Conservation (phyloP, 2,797 vertebrate genomes). For the Acanthurus leucopareius region DNA sequence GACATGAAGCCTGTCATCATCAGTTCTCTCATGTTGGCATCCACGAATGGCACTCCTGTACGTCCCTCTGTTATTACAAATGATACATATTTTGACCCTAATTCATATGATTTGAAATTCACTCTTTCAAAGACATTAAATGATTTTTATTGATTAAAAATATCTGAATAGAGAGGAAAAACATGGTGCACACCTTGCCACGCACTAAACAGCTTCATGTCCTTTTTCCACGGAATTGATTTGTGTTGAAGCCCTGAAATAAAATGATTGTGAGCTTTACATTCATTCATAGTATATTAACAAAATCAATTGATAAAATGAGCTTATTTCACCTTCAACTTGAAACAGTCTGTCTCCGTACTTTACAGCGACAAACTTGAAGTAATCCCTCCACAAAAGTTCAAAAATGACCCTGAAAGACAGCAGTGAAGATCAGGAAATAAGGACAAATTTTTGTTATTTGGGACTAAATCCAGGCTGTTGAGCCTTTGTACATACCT, state of each 20-base stretch:
- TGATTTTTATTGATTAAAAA: background rate
- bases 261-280: background rate
- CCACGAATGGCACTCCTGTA: slow-evolving; percentile 90
- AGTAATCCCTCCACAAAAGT: slow-evolving; percentile 90
- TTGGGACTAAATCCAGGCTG: background rate
- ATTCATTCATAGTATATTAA: background rate
- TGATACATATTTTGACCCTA: background rate
- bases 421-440: background rate
- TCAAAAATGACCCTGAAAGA: slow-evolving; percentile 89
- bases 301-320: background rate
- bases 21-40: slow-evolving; percentile 91
- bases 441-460: background rate
- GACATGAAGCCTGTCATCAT: slow-evolving; percentile 89
- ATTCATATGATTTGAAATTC: background rate
- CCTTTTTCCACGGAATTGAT: slow-evolving; percentile 88
- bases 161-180: background rate
- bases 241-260: slow-evolving; percentile 88
- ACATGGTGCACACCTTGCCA: slow-evolving; percentile 87
- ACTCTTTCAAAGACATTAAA: background rate
- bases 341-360: slow-evolving; percentile 87
- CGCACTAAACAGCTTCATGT: slow-evolving; percentile 84
- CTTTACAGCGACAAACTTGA: slow-evolving; percentile 88
- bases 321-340: slow-evolving; percentile 75
- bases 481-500: too few species aligned
- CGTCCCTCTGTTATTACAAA: slow-evolving; percentile 81